Evolutionary conservation across 2,113 vertebrate genomes (phyloP).

Genomic region (Piaya cayana): DNA sequence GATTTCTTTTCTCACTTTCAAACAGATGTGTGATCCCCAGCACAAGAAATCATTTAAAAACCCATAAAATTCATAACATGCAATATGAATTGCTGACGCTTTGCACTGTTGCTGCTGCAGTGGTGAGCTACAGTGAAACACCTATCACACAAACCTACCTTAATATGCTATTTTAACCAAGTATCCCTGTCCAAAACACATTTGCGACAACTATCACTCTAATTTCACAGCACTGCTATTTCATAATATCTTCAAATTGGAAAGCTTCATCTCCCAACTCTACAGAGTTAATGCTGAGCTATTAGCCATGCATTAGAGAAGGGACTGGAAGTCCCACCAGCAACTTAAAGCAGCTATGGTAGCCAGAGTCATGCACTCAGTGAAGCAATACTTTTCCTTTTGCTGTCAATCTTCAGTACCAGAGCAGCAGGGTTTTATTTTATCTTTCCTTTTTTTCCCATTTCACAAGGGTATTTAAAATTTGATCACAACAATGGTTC

Average conservation of each 20-base stretch:
- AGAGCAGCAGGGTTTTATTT: constrained; percentile 68
- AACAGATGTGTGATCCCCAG: background rate
- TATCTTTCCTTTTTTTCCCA: constrained; percentile 58
- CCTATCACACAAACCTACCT: background rate
- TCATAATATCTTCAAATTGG: constrained; percentile 47
- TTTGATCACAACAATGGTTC: constrained; percentile 79
- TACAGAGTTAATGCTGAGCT: constrained; percentile 31
- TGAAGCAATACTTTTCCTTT: constrained; percentile 56
- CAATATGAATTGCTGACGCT: background rate
- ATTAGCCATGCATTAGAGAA: constrained; percentile 62
- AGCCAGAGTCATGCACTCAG: constrained; percentile 52
- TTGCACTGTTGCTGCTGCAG: background rate
- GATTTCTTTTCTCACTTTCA: background rate
- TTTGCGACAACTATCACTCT: constrained; percentile 37
- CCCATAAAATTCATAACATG: background rate
- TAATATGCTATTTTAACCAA: constrained; percentile 20
- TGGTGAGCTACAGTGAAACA: background rate
- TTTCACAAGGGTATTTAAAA: constrained; percentile 73
- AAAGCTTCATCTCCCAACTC: background rate
- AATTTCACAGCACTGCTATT: constrained; percentile 64
- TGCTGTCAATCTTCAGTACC: constrained; percentile 60
- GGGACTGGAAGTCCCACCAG: constrained; percentile 34
- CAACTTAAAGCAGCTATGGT: constrained; percentile 32
- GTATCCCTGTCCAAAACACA: background rate
- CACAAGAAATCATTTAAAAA: constrained; percentile 47